These are phyloP conservation scores for Chaenogobius annularis DNA, from an alignment of 2,113 vertebrate species.

Conservation along the genomic window DNA sequence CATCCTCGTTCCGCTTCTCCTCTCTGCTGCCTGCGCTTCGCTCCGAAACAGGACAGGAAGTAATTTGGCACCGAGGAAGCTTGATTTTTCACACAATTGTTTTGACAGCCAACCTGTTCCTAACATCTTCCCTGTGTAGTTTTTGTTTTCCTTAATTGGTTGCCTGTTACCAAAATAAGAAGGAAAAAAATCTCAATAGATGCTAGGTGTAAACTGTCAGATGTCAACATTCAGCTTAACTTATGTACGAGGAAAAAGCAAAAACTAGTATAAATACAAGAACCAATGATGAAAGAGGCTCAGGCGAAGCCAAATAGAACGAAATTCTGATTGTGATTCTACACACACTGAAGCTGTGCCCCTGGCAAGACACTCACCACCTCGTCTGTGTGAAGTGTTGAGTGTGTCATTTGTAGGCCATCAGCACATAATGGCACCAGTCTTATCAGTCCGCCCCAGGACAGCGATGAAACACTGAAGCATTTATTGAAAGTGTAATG, in stretches of 20 bases:
- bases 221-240: background rate
- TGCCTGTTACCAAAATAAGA: constrained; percentile 52
- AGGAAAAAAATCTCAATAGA: constrained; percentile 16
- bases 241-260: background rate
- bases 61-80: constrained; percentile 66
- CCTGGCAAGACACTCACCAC: too few relatives aligned
- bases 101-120: constrained; percentile 62
- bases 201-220: background rate
- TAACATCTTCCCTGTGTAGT: constrained; percentile 38
- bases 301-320: too few relatives aligned
- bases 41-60: constrained; percentile 69
- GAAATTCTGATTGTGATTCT: too few relatives aligned
- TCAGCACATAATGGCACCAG: too few relatives aligned
- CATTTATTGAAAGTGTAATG: background rate
- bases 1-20: constrained; percentile 14
- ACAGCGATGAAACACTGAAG: too few relatives aligned
- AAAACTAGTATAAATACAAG: background rate
- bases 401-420: too few relatives aligned
- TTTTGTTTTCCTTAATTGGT: background rate
- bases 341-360: too few relatives aligned
- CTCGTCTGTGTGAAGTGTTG: too few relatives aligned
- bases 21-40: constrained; percentile 48
- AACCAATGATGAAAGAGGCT: too few relatives aligned
- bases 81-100: constrained; percentile 63
- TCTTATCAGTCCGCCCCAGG: too few relatives aligned